Evolutionary conservation across 1,140 invertebrate genomes (phyloP).

Genomic region (Mya arenaria): DNA sequence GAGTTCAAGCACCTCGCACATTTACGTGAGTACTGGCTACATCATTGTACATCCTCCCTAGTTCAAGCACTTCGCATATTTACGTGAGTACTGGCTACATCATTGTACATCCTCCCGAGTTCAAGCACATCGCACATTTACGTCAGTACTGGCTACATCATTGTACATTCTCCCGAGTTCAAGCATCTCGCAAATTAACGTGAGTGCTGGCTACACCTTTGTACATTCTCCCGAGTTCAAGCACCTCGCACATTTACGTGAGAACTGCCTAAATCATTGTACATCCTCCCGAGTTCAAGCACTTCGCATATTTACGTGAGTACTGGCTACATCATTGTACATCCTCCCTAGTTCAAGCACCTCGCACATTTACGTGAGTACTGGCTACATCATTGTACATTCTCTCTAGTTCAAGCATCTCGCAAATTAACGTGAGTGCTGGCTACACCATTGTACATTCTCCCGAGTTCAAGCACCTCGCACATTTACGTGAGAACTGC

Average conservation of each 20-base stretch:
- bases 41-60: conserved; percentile 33
- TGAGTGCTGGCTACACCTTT: not conserved
- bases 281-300: conserved; percentile 38
- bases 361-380: not conserved
- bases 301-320: conserved; percentile 10
- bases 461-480: not conserved
- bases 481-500: not conserved
- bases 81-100: not conserved
- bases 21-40: too few relatives aligned
- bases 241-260: not conserved
- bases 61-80: conserved; percentile 11
- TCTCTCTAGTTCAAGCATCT: not conserved
- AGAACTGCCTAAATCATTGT: too few relatives aligned
- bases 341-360: not conserved
- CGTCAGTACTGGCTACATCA: not conserved
- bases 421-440: not conserved
- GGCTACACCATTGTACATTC: not conserved
- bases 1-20: not conserved
- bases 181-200: not conserved
- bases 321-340: not conserved
- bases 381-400: not conserved
- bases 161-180: not conserved
- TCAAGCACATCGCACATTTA: not conserved
- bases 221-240: not conserved
- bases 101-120: not conserved